phyloP scores from a whole-genome alignment of 1,140 invertebrate species.

The Sarcophaga bullata region DNA sequence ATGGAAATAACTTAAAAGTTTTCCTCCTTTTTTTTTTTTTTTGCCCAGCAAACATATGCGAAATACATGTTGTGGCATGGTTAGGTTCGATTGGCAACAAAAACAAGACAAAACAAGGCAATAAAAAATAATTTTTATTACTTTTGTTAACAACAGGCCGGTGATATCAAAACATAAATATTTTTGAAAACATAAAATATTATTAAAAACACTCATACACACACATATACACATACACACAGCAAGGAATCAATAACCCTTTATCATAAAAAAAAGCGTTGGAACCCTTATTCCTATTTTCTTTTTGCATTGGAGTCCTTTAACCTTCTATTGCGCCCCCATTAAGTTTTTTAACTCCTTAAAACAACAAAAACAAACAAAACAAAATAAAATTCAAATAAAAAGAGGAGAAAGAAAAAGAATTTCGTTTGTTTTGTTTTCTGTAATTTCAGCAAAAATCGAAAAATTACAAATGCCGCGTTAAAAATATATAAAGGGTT shows the following conservation, averaged over 20 bases:
- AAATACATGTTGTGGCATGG: neutral
- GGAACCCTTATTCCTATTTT: neutral
- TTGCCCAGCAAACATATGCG: neutral
- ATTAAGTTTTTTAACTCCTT: neutral
- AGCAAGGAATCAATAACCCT: constrained; percentile 33
- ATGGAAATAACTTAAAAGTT: no score
- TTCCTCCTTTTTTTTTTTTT: neutral
- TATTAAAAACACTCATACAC: neutral
- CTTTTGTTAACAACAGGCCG: constrained; percentile 17
- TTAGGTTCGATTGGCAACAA: neutral
- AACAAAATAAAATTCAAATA: neutral
- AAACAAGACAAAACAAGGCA: constrained; percentile 30
- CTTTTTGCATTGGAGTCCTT: neutral
- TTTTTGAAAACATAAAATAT: neutral
- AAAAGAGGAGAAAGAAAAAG: neutral
- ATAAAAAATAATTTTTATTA: constrained; percentile 39
- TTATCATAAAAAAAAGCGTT: neutral
- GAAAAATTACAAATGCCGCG: neutral
- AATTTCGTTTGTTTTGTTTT: constrained; percentile 12
- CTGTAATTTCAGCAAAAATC: constrained; percentile 36
- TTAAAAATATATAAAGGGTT: neutral
- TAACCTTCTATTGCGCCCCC: neutral
- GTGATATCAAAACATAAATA: neutral
- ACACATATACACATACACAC: neutral
- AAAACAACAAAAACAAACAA: neutral